A percentile compares a stretch with the other conserved stretches of the same genome.
Conservation (phyloP, 2,113 vertebrate genomes). For the Plecturocebus donacophilus region DNA sequence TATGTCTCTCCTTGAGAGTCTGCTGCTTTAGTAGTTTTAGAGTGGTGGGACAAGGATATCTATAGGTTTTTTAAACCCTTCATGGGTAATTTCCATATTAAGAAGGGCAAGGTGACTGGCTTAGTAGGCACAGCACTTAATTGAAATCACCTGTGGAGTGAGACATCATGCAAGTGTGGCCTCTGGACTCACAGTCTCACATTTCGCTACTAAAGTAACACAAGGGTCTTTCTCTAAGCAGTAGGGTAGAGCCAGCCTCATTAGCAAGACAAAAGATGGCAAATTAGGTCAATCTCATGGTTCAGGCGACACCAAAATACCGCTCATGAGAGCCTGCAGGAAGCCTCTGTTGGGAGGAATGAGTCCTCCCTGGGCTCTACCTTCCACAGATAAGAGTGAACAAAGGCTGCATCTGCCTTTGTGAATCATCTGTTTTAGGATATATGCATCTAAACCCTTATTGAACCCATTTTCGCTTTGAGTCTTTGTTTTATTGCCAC, state of each 20-base stretch:
- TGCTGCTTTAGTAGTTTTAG: too few relatives aligned
- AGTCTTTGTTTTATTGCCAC: background rate
- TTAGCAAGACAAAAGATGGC: conserved; percentile 24
- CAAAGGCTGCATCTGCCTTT: background rate
- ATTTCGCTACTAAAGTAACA: background rate
- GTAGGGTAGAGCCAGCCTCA: conserved; percentile 1
- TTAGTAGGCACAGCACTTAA: background rate
- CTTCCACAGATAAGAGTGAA: background rate
- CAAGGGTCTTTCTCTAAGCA: background rate
- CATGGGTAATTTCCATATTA: background rate
- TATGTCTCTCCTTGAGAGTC: background rate
- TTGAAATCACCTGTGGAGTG: background rate
- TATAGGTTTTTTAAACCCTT: background rate
- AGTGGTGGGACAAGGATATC: background rate
- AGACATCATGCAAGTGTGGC: background rate
- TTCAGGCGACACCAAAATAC: background rate
- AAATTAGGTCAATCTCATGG: conserved; percentile 39
- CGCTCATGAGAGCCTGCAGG: background rate
- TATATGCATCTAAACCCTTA: background rate
- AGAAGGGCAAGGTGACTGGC: background rate
- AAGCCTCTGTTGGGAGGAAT: background rate
- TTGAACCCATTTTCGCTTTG: background rate
- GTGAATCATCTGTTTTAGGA: background rate
- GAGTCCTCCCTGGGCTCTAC: background rate
- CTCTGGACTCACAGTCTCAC: background rate